Percentiles rank a stretch among this genome's conserved stretches.
phyloP scores from a whole-genome alignment of 2,888 invertebrate species.

The Tuberolachnus salignus region DNA sequence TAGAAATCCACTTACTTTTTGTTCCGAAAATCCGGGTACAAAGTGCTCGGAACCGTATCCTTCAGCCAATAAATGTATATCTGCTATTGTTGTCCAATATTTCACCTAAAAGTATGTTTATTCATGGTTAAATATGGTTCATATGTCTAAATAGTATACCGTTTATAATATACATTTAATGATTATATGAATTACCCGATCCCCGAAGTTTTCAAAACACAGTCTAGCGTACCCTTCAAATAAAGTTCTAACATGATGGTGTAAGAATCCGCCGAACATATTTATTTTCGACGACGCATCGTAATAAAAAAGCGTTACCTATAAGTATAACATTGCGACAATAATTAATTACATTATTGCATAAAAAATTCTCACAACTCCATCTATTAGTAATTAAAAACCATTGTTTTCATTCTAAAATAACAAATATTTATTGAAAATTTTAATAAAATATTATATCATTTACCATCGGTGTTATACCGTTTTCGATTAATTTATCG shows the following conservation, averaged over 20 bases:
- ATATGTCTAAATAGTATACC: too few species aligned
- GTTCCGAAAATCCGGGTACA: not conserved
- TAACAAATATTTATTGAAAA: too few species aligned
- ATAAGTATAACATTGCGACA: not conserved
- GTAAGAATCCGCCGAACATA: not conserved
- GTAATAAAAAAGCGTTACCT: not conserved
- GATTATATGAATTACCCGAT: not conserved
- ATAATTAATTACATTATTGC: too few species aligned
- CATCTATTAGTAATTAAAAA: too few species aligned
- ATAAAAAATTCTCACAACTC: too few species aligned
- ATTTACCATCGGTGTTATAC: conserved; percentile 4
- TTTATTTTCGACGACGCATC: not conserved
- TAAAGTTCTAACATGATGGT: not conserved
- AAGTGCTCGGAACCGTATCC: not conserved
- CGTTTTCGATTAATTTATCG: not conserved
- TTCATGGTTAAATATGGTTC: not conserved
- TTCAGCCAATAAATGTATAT: not conserved
- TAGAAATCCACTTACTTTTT: not conserved
- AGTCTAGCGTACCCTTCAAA: not conserved
- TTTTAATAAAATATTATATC: not conserved
- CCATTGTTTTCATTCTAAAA: too few species aligned
- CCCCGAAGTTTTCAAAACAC: not conserved
- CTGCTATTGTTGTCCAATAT: not conserved
- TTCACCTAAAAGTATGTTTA: not conserved
- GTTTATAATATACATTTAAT: not conserved